phyloP scores from a whole-genome alignment of 2,797 vertebrate genomes.

The Tachyglossus aculeatus region DNA sequence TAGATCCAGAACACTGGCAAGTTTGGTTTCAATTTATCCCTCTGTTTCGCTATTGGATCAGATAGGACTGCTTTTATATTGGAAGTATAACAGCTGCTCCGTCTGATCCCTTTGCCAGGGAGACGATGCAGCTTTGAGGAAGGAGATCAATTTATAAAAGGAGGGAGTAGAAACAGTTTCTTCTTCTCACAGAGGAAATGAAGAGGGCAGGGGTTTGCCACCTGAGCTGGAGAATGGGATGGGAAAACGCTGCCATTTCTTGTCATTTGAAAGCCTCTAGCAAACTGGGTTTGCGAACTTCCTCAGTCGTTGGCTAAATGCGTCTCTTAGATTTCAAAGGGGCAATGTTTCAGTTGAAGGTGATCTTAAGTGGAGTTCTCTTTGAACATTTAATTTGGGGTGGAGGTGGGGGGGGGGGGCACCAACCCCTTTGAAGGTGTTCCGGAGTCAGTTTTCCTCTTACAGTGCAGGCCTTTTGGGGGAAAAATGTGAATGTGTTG shows the following conservation, averaged over 20 bases:
- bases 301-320: too few species aligned
- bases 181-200: constrained; percentile 26
- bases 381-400: too few species aligned
- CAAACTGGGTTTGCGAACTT: constrained; percentile 22
- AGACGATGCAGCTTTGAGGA: constrained; percentile 21
- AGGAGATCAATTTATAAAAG: constrained; percentile 38
- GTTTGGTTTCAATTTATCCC: constrained; percentile 25
- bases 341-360: too few species aligned
- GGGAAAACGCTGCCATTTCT: constrained; percentile 32
- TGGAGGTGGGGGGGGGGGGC: too few species aligned
- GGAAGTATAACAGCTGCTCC: constrained; percentile 42
- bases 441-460: too few species aligned
- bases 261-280: constrained; percentile 5
- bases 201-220: constrained; percentile 30
- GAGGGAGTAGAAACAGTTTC: constrained; percentile 37
- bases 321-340: too few species aligned
- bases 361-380: too few species aligned
- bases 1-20: constrained; percentile 2
- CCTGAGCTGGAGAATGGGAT: constrained; percentile 18
- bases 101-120: constrained; percentile 31
- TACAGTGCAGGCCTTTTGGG: too few species aligned
- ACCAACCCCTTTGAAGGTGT: too few species aligned
- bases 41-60: constrained; percentile 50
- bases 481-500: too few species aligned
- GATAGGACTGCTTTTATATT: constrained; percentile 39